Conservation (phyloP, 2,888 invertebrate species). For the Cheilosia pagana region DNA sequence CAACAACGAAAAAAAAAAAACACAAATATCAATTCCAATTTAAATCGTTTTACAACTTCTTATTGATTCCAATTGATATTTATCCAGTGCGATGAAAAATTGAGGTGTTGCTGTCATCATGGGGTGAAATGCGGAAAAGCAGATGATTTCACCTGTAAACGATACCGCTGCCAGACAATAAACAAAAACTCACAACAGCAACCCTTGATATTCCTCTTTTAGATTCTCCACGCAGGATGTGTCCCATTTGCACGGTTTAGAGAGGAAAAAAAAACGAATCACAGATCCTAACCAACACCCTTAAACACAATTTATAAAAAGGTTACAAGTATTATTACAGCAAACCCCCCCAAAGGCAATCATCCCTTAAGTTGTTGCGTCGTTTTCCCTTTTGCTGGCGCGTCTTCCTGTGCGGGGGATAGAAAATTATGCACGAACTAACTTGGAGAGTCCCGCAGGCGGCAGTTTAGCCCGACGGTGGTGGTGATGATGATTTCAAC, state of each 20-base stretch:
- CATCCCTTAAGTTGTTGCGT: conserved; percentile 61
- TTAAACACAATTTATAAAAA: conserved; percentile 62
- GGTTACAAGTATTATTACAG: conserved; percentile 67
- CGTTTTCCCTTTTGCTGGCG: not conserved
- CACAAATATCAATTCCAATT: conserved; percentile 68
- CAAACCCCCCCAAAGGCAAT: conserved; percentile 43
- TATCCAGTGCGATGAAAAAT: conserved; percentile 75
- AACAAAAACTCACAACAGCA: conserved; percentile 67
- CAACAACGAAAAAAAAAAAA: conserved; percentile 40
- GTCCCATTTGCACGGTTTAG: conserved; percentile 67
- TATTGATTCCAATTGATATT: conserved; percentile 75
- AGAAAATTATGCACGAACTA: conserved; percentile 73
- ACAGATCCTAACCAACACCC: conserved; percentile 53
- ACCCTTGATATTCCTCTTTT: conserved; percentile 48
- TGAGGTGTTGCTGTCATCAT: conserved; percentile 58
- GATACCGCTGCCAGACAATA: conserved; percentile 57
- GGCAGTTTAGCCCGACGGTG: conserved; percentile 55
- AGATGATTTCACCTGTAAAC: conserved; percentile 75
- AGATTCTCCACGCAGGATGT: conserved; percentile 59
- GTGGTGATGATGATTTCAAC: conserved; percentile 69
- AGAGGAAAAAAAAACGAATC: conserved; percentile 42
- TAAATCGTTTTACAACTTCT: conserved; percentile 75
- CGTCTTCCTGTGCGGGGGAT: conserved; percentile 11
- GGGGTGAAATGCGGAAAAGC: conserved; percentile 46
- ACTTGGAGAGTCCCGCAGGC: conserved; percentile 68